Conservation (phyloP, 2,113 vertebrate genomes). For the Rhabdomys dilectus region DNA sequence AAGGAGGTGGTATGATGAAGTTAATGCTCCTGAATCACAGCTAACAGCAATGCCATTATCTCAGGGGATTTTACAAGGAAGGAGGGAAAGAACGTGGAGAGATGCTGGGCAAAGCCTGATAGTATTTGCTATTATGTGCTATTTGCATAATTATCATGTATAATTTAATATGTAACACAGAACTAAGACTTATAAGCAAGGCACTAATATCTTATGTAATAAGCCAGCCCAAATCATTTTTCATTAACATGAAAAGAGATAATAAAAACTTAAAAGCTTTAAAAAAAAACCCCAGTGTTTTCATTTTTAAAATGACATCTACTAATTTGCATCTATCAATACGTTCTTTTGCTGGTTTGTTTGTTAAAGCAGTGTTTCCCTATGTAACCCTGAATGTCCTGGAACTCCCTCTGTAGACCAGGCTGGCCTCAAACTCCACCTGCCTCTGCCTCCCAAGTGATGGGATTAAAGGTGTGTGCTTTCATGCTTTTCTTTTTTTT, state of each 20-base stretch:
- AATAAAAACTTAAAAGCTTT: conserved; percentile 25
- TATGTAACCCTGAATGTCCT: too few species aligned
- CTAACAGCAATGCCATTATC: background rate
- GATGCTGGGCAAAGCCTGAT: conserved; percentile 26
- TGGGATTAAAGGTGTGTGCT: too few species aligned
- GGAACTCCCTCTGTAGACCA: too few species aligned
- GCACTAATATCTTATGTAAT: conserved; percentile 10
- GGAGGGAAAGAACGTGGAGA: background rate
- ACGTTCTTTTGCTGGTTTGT: background rate
- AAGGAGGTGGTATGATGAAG: background rate
- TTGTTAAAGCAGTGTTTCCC: background rate
- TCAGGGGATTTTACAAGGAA: background rate
- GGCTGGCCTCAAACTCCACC: too few species aligned
- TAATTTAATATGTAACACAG: conserved; percentile 27
- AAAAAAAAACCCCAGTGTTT: background rate
- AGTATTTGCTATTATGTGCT: background rate
- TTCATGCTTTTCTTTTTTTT: background rate
- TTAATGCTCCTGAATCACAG: background rate
- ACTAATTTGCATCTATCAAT: conserved; percentile 2
- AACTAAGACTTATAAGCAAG: conserved; percentile 31
- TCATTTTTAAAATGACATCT: background rate
- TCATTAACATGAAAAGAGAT: background rate
- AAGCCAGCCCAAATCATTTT: background rate
- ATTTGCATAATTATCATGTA: conserved; percentile 25
- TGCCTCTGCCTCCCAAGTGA: too few species aligned